Evolutionary conservation across 2,888 invertebrate genomes (phyloP), one percentile per base, ranked within the genome.

Genomic region (Resseliella maxima): DNA sequence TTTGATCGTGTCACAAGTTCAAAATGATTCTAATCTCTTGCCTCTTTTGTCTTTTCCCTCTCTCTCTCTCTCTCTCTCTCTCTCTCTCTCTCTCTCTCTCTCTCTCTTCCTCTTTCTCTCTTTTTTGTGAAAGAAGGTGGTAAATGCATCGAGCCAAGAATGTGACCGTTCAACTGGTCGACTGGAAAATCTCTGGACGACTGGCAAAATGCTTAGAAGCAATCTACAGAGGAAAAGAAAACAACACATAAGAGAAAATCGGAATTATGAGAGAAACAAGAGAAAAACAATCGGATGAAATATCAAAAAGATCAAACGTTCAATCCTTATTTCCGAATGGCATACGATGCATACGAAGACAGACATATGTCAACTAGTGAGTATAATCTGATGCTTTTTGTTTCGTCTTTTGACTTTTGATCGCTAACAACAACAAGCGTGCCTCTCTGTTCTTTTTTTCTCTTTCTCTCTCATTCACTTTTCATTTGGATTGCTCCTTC

Each of bases 221-320:
- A 21, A 21, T 21, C 15, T 8, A 50, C 2, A 50, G 21, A 50
- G 50, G 15, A 18, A 18, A 2, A 18, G 21, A 50, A 2, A 50
- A 18, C 5, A 18, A 50, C 2, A 50, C 15, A 50, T 6, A 50
- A 50, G 46, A 50, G 12, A 59, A 59, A 24, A 59, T n/a, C n/a
- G 59, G 27, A 6, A 59, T n/a, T 24, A 24, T 2, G 27, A 50
- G 46, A 50, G 24, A 59, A 18, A 59, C n/a, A 59, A 3, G 27
- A 59, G 59, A 59, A 59, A 31, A 27, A 72, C 72, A 72, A 72
- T 72, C 31, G 72, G 72, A 27, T 72, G 72, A 72, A 72, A 72
- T 31, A 72, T 72, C 72, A 72, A 72, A 41, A 72, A 72, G 72
- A 72, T 72, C 72, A 72, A 72, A 72, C 72, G 72, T 72, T 72